Conservation (phyloP, 2,888 invertebrate genomes). For the Bimastos eiseni region DNA sequence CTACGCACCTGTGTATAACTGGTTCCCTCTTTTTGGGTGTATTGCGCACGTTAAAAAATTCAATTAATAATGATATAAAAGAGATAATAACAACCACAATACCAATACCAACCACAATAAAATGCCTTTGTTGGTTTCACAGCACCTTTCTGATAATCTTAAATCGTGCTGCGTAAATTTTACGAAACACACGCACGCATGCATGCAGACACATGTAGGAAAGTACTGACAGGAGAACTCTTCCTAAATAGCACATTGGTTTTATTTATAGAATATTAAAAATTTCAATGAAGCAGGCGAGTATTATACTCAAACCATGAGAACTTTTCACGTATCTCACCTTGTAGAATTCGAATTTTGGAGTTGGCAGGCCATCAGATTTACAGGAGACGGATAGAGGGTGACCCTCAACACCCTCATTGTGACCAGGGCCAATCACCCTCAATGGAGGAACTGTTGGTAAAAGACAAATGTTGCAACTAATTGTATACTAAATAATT, state of each 20-base stretch:
- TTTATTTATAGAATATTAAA: neutral
- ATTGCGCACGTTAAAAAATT: too few species aligned
- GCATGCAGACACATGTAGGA: too few species aligned
- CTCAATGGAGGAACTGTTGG: constrained; percentile 43
- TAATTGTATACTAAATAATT: neutral
- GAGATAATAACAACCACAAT: too few species aligned
- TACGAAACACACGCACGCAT: too few species aligned
- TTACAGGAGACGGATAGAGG: constrained; percentile 40
- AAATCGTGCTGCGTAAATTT: too few species aligned
- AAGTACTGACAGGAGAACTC: neutral
- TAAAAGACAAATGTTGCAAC: neutral
- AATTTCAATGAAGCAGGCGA: neutral
- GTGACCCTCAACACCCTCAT: constrained; percentile 40
- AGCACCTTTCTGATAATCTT: too few species aligned
- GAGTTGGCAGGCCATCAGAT: constrained; percentile 41
- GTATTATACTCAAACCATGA: neutral
- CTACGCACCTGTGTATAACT: too few species aligned
- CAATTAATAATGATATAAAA: too few species aligned
- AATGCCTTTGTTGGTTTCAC: too few species aligned
- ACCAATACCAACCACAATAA: too few species aligned
- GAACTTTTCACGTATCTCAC: constrained; percentile 31
- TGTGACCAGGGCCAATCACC: constrained; percentile 26
- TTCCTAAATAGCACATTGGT: neutral
- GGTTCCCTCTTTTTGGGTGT: too few species aligned
- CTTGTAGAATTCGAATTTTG: constrained; percentile 45